A percentile compares a stretch with the other conserved stretches of the same genome.
phyloP scores from a whole-genome alignment of 2,888 invertebrate genomes.

The Limnephilus marmoratus region DNA sequence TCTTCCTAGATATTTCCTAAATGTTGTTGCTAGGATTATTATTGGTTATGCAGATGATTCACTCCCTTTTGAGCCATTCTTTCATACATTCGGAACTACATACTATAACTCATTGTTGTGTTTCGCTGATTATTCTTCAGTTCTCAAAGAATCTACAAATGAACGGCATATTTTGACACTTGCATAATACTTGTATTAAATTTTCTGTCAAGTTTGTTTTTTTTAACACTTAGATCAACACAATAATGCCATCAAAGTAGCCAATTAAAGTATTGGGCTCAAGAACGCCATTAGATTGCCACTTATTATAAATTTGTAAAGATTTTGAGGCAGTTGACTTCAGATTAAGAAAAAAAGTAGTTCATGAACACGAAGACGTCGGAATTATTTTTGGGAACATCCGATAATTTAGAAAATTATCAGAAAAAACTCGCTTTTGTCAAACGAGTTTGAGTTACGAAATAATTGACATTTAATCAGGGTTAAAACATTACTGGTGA shows the following conservation, averaged over 20 bases:
- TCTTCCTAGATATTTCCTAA: no score
- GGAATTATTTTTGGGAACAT: background rate
- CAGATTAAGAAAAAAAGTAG: slow-evolving; percentile 10
- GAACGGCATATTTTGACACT: background rate
- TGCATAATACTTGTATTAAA: background rate
- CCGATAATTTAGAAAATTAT: background rate
- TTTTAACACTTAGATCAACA: background rate
- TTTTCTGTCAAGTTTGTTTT: background rate
- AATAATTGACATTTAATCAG: background rate
- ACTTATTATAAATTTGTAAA: background rate
- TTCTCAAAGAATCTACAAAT: background rate
- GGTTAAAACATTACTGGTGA: background rate
- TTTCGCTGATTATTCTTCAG: background rate
- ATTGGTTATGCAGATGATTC: no score
- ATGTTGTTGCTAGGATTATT: no score
- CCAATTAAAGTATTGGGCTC: slow-evolving; percentile 13
- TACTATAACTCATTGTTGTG: background rate
- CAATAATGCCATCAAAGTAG: background rate
- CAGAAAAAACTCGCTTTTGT: background rate
- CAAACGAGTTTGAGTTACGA: background rate
- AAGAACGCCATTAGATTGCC: slow-evolving; percentile 11
- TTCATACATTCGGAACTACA: no score
- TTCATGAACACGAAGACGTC: slow-evolving; percentile 10
- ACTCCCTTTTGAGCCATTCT: no score
- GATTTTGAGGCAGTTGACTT: background rate